Conservation (phyloP, 2,797 vertebrate species). For the Furcifer pardalis region DNA sequence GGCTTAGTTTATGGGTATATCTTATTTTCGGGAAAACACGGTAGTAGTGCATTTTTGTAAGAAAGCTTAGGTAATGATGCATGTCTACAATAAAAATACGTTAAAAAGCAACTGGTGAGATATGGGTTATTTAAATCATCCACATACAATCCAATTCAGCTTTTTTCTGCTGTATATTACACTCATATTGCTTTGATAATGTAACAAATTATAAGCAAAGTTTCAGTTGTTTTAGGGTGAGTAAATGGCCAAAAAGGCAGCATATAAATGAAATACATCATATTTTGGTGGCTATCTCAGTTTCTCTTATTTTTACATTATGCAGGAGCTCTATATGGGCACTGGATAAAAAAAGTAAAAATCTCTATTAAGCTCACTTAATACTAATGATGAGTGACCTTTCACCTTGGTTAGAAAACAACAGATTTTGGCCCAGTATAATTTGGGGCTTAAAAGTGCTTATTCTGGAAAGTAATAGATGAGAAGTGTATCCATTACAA, state of each 20-base stretch:
- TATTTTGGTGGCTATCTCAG: not conserved
- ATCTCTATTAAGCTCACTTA: too few species aligned
- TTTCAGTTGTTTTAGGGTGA: not conserved
- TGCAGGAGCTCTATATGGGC: not conserved
- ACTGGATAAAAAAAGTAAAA: too few species aligned
- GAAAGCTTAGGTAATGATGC: not conserved
- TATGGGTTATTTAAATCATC: too few species aligned
- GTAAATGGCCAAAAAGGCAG: not conserved
- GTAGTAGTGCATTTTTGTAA: not conserved
- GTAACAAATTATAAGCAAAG: not conserved
- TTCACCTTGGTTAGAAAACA: not conserved
- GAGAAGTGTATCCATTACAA: not conserved
- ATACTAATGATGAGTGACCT: too few species aligned
- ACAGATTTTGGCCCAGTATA: not conserved
- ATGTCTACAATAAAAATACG: not conserved
- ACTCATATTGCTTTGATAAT: not conserved
- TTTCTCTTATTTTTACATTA: not conserved
- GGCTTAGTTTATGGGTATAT: too few species aligned
- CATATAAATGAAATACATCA: not conserved
- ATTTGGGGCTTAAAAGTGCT: not conserved
- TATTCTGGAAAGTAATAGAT: not conserved
- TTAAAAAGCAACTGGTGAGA: too few species aligned
- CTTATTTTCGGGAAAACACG: too few species aligned
- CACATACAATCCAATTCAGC: too few species aligned
- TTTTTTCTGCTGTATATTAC: not conserved